A percentile compares a stretch with the other conserved stretches of the same genome.
phyloP scores from a whole-genome alignment of 2,797 vertebrate species.

The Toxotes lorentzi region DNA sequence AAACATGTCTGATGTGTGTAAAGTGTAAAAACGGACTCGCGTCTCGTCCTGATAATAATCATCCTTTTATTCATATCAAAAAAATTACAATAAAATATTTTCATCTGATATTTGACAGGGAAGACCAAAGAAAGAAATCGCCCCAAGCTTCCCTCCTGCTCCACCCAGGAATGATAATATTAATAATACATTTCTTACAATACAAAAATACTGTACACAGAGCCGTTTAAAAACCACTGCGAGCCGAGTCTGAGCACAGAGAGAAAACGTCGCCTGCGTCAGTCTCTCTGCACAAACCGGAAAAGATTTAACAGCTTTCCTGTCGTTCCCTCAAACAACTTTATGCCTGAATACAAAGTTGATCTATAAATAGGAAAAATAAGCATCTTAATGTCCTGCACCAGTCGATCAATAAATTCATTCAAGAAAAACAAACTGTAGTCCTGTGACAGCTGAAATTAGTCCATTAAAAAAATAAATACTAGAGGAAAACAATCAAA shows the following conservation, averaged over 20 bases:
- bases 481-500: conserved; percentile 49
- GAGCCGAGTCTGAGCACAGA: conserved; percentile 37
- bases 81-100: conserved; percentile 85
- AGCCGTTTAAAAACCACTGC: conserved; percentile 69
- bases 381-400: conserved; percentile 53
- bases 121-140: conserved; percentile 77
- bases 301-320: background rate
- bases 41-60: conserved; percentile 34
- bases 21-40: background rate
- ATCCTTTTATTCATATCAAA: conserved; percentile 80
- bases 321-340: background rate
- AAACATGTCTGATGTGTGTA: too few relatives aligned
- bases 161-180: conserved; percentile 36
- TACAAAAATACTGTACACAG: conserved; percentile 89
- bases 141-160: conserved; percentile 48
- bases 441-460: conserved; percentile 20
- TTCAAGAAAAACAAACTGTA: background rate
- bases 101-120: conserved; percentile 83
- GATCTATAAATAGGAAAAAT: conserved; percentile 73
- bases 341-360: conserved; percentile 30
- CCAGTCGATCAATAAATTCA: conserved; percentile 27
- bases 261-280: background rate
- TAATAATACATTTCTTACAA: conserved; percentile 78
- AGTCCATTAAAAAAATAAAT: conserved; percentile 68
- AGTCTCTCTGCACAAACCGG: background rate